These are phyloP conservation scores for Trogon melanurus DNA, from an alignment of 2,113 vertebrate species.

Conservation along the genomic window DNA sequence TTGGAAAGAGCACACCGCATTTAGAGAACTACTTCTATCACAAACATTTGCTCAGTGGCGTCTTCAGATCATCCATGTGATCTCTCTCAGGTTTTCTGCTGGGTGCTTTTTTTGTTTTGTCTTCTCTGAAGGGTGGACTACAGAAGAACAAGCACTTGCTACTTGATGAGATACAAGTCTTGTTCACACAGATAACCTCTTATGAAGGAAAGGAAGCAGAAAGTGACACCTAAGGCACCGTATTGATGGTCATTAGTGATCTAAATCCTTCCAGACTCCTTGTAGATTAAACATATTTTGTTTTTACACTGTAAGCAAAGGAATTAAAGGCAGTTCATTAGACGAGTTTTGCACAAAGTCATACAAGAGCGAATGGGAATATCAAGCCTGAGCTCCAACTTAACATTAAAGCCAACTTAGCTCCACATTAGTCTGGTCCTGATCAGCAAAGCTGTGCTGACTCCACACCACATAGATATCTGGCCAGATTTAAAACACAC, in stretches of 20 bases:
- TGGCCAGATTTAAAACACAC: neutral
- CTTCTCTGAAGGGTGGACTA: neutral
- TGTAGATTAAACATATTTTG: neutral
- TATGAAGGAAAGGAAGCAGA: neutral
- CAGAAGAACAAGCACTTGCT: neutral
- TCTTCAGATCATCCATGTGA: neutral
- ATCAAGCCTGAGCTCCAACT: neutral
- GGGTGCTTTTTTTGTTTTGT: neutral
- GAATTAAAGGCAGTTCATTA: neutral
- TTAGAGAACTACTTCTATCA: neutral
- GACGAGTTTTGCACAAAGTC: neutral
- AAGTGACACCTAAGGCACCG: neutral
- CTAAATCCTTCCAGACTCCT: neutral
- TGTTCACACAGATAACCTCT: neutral
- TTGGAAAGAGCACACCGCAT: conserved; percentile 4
- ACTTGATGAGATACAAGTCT: neutral
- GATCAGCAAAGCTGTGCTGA: neutral
- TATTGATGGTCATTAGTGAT: neutral
- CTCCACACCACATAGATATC: neutral
- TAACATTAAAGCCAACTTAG: neutral
- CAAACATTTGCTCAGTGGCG: neutral
- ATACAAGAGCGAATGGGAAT: neutral
- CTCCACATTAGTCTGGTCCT: neutral
- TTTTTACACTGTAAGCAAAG: neutral
- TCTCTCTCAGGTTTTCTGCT: neutral